Evolutionary conservation across 2,113 vertebrate species (phyloP).

Genomic region (Platichthys flesus): DNA sequence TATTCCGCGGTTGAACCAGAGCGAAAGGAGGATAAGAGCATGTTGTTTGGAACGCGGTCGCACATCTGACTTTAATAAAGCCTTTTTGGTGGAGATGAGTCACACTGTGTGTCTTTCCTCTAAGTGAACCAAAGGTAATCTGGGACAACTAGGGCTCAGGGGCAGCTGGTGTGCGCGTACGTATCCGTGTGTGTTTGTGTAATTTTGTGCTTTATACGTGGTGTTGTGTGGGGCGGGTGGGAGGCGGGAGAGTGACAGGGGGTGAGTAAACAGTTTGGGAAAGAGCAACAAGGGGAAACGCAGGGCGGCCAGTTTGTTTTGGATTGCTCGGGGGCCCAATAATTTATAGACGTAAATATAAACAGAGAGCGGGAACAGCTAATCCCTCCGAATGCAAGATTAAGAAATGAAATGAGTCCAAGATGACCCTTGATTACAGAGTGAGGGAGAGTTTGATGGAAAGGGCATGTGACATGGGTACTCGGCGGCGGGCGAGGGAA

Average conservation of each 20-base stretch:
- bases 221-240: conserved; percentile 16
- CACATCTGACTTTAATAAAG: conserved; percentile 74
- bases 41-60: conserved; percentile 59
- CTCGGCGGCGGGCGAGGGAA: conserved; percentile 51
- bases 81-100: conserved; percentile 61
- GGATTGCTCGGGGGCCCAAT: conserved; percentile 56
- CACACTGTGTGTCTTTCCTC: conserved; percentile 68
- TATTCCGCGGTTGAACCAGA: conserved; percentile 58
- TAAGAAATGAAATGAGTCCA: conserved; percentile 72
- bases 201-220: conserved; percentile 35
- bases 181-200: conserved; percentile 10
- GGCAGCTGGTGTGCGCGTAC: conserved; percentile 39
- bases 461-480: conserved; percentile 58
- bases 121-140: conserved; percentile 69
- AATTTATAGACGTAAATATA: conserved; percentile 80
- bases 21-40: conserved; percentile 54
- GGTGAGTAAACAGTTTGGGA: conserved; percentile 70
- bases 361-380: conserved; percentile 70
- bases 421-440: conserved; percentile 77
- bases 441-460: conserved; percentile 62
- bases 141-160: conserved; percentile 50
- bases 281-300: conserved; percentile 61
- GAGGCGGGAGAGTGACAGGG: conserved; percentile 37
- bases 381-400: conserved; percentile 74
- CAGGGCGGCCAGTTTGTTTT: conserved; percentile 73